Evolutionary conservation across 2,113 vertebrate genomes (phyloP).

Genomic region (Crotalus helleri): DNA sequence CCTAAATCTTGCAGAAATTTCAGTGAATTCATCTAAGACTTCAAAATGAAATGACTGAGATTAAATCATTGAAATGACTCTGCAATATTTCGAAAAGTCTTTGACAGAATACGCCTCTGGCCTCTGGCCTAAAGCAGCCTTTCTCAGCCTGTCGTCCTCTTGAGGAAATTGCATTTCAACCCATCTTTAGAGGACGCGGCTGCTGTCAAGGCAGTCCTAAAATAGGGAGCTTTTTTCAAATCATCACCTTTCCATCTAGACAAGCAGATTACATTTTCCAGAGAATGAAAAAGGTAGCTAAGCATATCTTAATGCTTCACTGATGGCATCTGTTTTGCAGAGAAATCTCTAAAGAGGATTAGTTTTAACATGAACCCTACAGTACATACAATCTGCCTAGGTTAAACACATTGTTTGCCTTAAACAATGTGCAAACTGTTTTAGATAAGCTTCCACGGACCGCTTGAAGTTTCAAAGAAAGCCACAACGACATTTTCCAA

Average conservation of each 20-base stretch:
- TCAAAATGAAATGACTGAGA: not conserved
- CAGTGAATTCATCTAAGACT: not conserved
- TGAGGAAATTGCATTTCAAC: not conserved
- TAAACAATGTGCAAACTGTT: slow-evolving; percentile 38
- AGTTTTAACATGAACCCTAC: slow-evolving; percentile 45
- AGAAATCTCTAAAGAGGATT: slow-evolving; percentile 57
- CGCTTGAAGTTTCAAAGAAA: slow-evolving; percentile 28
- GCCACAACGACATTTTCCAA: slow-evolving; percentile 5
- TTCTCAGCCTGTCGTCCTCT: not conserved
- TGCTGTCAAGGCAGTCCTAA: not conserved
- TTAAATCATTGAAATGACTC: not conserved
- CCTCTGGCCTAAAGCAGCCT: not conserved
- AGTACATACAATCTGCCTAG: slow-evolving; percentile 29
- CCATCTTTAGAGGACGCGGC: not conserved
- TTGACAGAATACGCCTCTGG: not conserved
- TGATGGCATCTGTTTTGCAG: slow-evolving; percentile 46
- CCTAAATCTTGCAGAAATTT: not conserved
- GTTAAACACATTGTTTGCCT: slow-evolving; percentile 33
- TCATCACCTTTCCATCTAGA: not conserved
- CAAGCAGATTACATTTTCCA: slow-evolving; percentile 20
- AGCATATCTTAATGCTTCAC: slow-evolving; percentile 30
- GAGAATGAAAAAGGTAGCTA: slow-evolving; percentile 18
- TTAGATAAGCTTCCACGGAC: slow-evolving; percentile 27
- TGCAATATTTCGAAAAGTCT: not conserved
- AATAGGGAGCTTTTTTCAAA: not conserved